Conservation (phyloP, 2,113 vertebrate species). For the Muntiacus muntjak region DNA sequence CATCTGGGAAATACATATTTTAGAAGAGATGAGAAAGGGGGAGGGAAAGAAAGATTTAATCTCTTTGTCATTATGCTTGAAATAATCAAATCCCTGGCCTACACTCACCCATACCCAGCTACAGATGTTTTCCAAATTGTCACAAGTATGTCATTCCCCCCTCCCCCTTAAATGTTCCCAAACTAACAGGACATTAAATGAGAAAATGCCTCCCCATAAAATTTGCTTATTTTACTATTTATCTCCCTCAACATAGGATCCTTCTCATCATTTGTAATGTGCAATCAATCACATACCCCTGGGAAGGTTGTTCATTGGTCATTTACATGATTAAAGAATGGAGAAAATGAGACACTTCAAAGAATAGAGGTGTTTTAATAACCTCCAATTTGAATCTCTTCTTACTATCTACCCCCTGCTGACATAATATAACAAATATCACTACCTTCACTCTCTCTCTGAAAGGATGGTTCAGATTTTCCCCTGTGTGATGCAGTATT, state of each 20-base stretch:
- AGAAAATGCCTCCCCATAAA: slow-evolving; percentile 66
- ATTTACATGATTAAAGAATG: slow-evolving; percentile 71
- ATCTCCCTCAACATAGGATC: slow-evolving; percentile 44
- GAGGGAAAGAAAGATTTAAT: slow-evolving; percentile 39
- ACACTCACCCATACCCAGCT: slow-evolving; percentile 40
- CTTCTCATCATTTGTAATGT: slow-evolving; percentile 68
- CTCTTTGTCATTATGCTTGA: slow-evolving; percentile 53
- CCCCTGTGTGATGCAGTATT: background rate
- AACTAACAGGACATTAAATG: slow-evolving; percentile 62
- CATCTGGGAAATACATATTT: slow-evolving; percentile 35
- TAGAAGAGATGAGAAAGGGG: slow-evolving; percentile 31
- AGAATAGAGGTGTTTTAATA: slow-evolving; percentile 70
- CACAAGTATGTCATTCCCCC: slow-evolving; percentile 34
- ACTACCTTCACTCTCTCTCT: slow-evolving; percentile 8
- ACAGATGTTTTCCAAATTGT: slow-evolving; percentile 70
- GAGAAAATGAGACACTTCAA: slow-evolving; percentile 59
- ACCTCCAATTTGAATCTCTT: slow-evolving; percentile 58
- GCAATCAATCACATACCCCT: slow-evolving; percentile 58
- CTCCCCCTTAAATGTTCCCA: slow-evolving; percentile 54
- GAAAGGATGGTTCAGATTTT: background rate
- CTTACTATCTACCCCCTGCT: slow-evolving; percentile 6
- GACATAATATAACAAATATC: slow-evolving; percentile 36
- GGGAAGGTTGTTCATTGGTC: slow-evolving; percentile 66
- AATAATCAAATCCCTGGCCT: slow-evolving; percentile 60
- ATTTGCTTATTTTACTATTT: slow-evolving; percentile 68